Base-by-base conservation (phyloP, 2,113 vertebrate species). In the Steatornis caripensis region DNA sequence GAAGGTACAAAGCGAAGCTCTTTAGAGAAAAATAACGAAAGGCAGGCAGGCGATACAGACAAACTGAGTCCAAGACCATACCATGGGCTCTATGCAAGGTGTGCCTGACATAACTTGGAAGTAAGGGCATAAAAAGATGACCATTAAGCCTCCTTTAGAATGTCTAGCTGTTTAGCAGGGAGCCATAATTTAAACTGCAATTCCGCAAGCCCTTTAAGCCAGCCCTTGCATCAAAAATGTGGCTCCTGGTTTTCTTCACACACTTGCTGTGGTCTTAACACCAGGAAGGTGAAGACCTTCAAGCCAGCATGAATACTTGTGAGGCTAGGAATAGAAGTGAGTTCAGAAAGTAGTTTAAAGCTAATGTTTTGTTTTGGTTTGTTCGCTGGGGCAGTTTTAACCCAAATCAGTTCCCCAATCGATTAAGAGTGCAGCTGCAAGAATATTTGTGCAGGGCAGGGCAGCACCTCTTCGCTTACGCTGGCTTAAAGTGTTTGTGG, bases 391-490 rank as follows among this genome's bases (percentile, higher is more conserved):
- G 43, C 85, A 36, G 57, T 85, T 93, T 89, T 21, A 89, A 84
- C 78, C 27, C 84, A 84, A 89, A 85, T 37, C 81, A 57, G 74
- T 22, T 94, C 65, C 87, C 78, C 77, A 48, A 27, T 77, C 91
- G 75, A 90, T 89, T 60, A 76, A 84, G 77, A 4, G 57, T 65
- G 87, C 95, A 97, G 96, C 93, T 97, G 95, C 93, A 85, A 13
- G 95, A 95, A 93, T 94, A 96, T 91, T 93, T 96, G 95, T 83
- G 84, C 81, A 79, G 95, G 91, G 94, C 84, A 89, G 96, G 93
- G 94, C 93, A 53, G 89, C 87, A 94, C 84, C 94, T 84, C 93
- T 32, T 87, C 93, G 89, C 94, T 97, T 95, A 87, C 7, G 19
- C 36, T 29, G 93, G 94, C 84, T 97, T 94, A 93, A 96, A 96